Base-by-base conservation (phyloP, 2,888 invertebrate genomes). In the Orchestes rusci region DNA sequence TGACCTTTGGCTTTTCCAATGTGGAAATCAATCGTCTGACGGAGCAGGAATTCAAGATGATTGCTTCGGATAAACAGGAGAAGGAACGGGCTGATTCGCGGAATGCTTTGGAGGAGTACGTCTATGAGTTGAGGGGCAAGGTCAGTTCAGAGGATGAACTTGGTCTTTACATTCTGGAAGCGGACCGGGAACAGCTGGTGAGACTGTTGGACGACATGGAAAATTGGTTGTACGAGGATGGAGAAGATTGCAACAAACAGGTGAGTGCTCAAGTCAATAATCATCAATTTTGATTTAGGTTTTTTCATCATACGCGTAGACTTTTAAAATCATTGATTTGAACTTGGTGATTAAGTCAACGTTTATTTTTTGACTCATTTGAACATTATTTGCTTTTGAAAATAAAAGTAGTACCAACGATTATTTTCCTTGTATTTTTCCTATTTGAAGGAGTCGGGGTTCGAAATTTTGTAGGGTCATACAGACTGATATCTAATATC, bases 31-130 rank as follows among this genome's bases (percentile, higher is more conserved):
- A 87, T 61, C 70, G 71, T 33, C 82, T 80, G 43, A 71, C 81
- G 52, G 92, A 94, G 64, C 81, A 82, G 63, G 69, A 70, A 57
- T 67, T 61, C 50, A 67, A 69, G 57, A 69, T 70, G 69, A 70
- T 69, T 39, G 68, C 69, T 16, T 84, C 85, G 58, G 97, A 99
- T 67, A 79, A 82, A 48, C 84, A 88, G 63, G 97, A 97, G 70
- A 95, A 93, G 60, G 92, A 95, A 64, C 81, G 95, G 36, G 84
- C 90, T 3, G 96, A 97, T 68, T 92, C 93, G 1, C 87, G 95
- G 61, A 99, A 99, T 69, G 88, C 94, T 2, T 77, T 99, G 1
- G 99, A 99, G 68, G 99, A 99, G 69, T 99, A 94, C 63, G 93
- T 99, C 19, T 99, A 99, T 66, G 96, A 96, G 59, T 76, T 96